phyloP scores from a whole-genome alignment of 2,797 vertebrate genomes.

The Mormyrus hasselquistii region DNA sequence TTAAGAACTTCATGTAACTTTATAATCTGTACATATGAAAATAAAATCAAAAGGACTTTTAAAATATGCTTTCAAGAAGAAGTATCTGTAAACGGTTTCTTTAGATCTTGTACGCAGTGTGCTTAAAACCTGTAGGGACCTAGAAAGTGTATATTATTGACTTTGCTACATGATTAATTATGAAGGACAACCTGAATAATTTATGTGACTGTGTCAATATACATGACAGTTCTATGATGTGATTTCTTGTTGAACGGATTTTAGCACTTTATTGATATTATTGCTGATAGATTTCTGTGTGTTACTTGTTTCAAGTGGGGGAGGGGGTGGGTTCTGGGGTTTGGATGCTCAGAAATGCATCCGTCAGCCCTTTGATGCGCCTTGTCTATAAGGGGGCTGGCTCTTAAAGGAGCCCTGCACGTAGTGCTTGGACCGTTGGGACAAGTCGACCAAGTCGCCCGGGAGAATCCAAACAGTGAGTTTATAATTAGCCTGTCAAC shows the following conservation, averaged over 20 bases:
- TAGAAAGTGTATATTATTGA: neutral
- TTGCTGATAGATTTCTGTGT: constrained; percentile 2
- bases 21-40: neutral
- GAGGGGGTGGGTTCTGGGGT: neutral
- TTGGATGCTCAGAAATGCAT: constrained; percentile 27
- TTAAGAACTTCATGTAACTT: neutral
- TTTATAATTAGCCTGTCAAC: constrained; percentile 63
- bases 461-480: constrained; percentile 42
- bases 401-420: constrained; percentile 34
- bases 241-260: neutral
- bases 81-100: neutral
- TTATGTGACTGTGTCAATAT: neutral
- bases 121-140: neutral
- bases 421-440: constrained; percentile 44
- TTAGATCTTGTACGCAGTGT: neutral
- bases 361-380: constrained; percentile 37
- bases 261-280: neutral
- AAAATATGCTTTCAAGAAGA: neutral
- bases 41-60: neutral
- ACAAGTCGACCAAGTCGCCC: constrained; percentile 46
- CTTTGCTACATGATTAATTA: neutral
- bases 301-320: neutral
- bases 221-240: neutral
- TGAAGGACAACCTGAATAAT: neutral
- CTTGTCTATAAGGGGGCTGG: constrained; percentile 28